Evolutionary conservation across 2,797 vertebrate genomes (phyloP), one percentile per base, ranked within the genome.

Genomic region (Esox masquinongy): DNA sequence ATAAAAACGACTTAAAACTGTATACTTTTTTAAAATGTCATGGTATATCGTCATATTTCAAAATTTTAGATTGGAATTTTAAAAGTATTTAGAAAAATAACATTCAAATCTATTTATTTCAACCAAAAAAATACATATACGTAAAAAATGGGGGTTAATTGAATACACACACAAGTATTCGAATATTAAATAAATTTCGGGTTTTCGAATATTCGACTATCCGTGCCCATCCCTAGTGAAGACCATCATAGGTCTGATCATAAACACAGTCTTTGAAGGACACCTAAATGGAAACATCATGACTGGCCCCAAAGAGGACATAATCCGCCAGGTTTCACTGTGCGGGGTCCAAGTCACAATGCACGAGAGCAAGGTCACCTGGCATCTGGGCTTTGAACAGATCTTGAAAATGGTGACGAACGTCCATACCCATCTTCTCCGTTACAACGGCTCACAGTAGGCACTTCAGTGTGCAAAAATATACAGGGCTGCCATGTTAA

Each of bases 361-460:
- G 61, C 24, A 29, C 15, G 26, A 1, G 61, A 15, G 26, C 22
- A 29, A 63, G 61, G 61, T 12, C 24, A 63, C 3, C 61, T 63
- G 61, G 24, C 61, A 26, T 15, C 24, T 63, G n/a, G 61, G n/a
- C 8, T 63, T 5, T 2, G 1, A 63, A 5, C 22, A 63, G 9
- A 12, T 56, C 77, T 73, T 79, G 64, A 24, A 51, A 56, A 71
- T 14, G 0, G 6, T 53, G 17, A 53, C 17, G 14, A 53, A 19
- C 19, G 17, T 53, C 36, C 68, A 70, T 53, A 19, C 17, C 17
- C 1, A 53, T 5, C 17, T 19, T n/a, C 14, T 53, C 19, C 19
- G 5, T 2, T 51, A 19, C 34, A 34, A 29, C 7, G 66, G 66
- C 17, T 31, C 66, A 29, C 19, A 68, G 66, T 19, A 8, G 4